A percentile compares a stretch with the other conserved stretches of the same genome.
Evolutionary conservation across 2,888 invertebrate species (phyloP).

Genomic region (Polydrusus tereticollis): DNA sequence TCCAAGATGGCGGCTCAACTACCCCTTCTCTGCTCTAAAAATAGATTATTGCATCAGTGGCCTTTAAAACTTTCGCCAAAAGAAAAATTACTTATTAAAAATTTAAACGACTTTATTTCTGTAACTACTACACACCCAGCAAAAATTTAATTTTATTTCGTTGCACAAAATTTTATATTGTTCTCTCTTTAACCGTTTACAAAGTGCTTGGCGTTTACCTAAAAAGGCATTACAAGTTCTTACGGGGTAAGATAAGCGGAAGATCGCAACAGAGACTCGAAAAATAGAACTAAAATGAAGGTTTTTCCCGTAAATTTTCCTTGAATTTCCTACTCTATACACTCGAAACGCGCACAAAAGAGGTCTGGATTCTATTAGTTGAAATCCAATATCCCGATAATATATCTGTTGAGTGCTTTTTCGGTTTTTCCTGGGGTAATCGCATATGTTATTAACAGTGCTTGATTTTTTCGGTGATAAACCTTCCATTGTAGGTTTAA

Average conservation of each 20-base stretch:
- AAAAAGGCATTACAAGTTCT: slow-evolving; percentile 10
- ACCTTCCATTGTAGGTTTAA: not conserved
- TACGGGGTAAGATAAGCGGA: slow-evolving; percentile 15
- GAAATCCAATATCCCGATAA: slow-evolving; percentile 17
- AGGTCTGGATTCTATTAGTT: slow-evolving; percentile 17
- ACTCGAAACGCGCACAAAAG: slow-evolving; percentile 3
- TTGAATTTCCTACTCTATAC: slow-evolving; percentile 1
- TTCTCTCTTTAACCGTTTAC: not conserved
- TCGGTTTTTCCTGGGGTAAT: slow-evolving; percentile 9
- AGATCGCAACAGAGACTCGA: not conserved
- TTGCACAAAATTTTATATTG: not conserved
- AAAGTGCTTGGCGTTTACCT: not conserved
- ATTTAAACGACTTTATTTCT: not conserved
- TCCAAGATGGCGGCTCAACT: too few relatives aligned
- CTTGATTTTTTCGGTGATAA: slow-evolving; percentile 11
- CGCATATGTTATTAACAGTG: slow-evolving; percentile 10
- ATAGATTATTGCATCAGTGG: too few relatives aligned
- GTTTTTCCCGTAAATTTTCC: slow-evolving; percentile 10
- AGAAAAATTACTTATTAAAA: too few relatives aligned
- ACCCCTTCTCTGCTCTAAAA: too few relatives aligned
- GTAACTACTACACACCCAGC: not conserved
- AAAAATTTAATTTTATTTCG: not conserved
- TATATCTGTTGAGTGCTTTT: slow-evolving; percentile 14
- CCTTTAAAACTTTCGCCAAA: too few relatives aligned
- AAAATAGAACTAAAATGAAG: slow-evolving; percentile 9